Conservation (phyloP, 2,113 vertebrate genomes). For the Centropus bengalensis region DNA sequence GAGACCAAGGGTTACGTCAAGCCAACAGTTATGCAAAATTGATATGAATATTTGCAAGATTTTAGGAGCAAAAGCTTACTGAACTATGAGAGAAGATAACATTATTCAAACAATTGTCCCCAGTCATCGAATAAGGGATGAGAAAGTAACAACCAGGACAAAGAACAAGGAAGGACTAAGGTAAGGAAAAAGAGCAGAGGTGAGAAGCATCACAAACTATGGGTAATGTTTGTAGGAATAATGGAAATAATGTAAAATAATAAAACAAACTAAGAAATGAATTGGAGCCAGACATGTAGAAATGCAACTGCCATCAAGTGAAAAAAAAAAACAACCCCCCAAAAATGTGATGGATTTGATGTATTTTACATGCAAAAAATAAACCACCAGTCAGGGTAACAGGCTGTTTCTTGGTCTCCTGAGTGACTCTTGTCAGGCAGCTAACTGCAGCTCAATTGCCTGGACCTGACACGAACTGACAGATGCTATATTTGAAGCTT, state of each 20-base stretch:
- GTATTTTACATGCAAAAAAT: neutral
- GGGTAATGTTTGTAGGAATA: neutral
- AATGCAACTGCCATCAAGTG: neutral
- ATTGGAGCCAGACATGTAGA: neutral
- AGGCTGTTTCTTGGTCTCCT: neutral
- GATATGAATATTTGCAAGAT: neutral
- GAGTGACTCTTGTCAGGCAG: neutral
- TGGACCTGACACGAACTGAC: neutral
- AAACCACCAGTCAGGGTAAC: neutral
- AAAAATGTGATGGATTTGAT: no score
- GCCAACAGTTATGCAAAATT: neutral
- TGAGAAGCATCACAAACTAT: neutral
- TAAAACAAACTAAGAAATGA: neutral
- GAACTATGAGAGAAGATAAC: neutral
- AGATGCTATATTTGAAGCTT: constrained; percentile 5
- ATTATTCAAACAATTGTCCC: neutral
- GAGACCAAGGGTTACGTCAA: neutral
- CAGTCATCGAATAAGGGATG: neutral
- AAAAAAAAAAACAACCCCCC: neutral
- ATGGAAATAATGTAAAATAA: neutral
- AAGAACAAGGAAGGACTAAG: neutral
- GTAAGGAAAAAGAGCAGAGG: neutral
- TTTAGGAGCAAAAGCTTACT: neutral
- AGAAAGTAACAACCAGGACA: neutral
- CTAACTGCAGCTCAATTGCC: neutral